phyloP scores from a whole-genome alignment of 2,113 vertebrate genomes.

The Larimichthys crocea region DNA sequence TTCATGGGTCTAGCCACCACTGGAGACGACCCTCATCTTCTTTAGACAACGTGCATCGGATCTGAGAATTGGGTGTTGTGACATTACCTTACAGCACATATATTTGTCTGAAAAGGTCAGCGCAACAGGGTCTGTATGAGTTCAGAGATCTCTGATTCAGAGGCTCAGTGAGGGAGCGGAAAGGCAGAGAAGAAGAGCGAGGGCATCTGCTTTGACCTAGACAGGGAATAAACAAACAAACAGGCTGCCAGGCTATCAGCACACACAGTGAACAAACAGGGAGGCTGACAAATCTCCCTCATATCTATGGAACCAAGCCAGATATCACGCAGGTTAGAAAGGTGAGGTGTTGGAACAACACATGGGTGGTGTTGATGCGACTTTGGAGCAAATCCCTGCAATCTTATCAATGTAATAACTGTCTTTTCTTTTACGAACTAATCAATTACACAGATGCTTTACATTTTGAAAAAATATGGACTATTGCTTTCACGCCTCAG shows the following conservation, averaged over 20 bases:
- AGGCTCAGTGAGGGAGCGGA: conserved; percentile 31
- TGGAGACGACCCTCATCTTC: conserved; percentile 4
- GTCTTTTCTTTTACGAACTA: neutral
- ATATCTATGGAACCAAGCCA: conserved; percentile 67
- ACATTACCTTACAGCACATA: conserved; percentile 55
- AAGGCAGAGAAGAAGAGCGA: conserved; percentile 53
- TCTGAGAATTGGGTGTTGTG: conserved; percentile 40
- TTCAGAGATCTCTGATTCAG: conserved; percentile 26
- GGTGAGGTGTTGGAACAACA: conserved; percentile 46
- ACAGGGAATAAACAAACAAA: conserved; percentile 78
- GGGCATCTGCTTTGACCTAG: conserved; percentile 77
- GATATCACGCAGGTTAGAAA: conserved; percentile 47
- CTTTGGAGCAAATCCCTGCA: conserved; percentile 18
- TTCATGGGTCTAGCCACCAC: neutral
- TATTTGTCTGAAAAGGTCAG: conserved; percentile 65
- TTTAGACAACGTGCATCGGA: neutral
- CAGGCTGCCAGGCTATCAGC: conserved; percentile 71
- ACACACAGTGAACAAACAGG: conserved; percentile 70
- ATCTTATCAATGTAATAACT: conserved; percentile 5
- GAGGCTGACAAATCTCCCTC: conserved; percentile 68
- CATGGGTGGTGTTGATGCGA: neutral
- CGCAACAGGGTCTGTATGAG: conserved; percentile 18
- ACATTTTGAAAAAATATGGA: neutral
- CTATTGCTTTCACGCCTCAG: neutral
- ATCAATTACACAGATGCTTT: neutral